These are phyloP conservation scores for Onychomys arenicola DNA, from an alignment of 2,797 vertebrate species.

Conservation along the genomic window DNA sequence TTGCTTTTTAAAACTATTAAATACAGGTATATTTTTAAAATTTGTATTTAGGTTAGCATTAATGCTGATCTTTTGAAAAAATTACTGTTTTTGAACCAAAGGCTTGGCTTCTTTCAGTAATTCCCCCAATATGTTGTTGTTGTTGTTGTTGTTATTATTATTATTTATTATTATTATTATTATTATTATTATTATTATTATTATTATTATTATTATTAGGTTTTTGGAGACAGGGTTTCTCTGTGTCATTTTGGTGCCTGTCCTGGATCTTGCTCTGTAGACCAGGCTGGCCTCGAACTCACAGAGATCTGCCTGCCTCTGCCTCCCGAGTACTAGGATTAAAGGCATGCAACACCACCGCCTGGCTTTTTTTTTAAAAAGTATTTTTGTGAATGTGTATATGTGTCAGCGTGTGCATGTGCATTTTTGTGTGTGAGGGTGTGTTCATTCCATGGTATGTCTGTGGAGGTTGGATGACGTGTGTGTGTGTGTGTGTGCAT, in stretches of 20 bases:
- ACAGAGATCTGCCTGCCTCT: too few relatives aligned
- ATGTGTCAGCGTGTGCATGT: not conserved
- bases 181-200: too few relatives aligned
- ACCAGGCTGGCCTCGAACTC: too few relatives aligned
- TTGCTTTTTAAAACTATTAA: not conserved
- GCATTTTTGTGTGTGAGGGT: not conserved
- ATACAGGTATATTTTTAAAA: slow-evolving; percentile 32
- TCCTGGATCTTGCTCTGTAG: too few relatives aligned
- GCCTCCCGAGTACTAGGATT: too few relatives aligned
- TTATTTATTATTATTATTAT: too few relatives aligned
- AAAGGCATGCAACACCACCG: too few relatives aligned
- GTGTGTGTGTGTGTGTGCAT: not conserved
- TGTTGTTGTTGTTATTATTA: too few relatives aligned
- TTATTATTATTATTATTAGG: too few relatives aligned
- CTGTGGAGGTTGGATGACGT: not conserved
- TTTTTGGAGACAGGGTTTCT: too few relatives aligned
- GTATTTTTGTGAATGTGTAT: not conserved
- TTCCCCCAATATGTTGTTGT: slow-evolving; percentile 5
- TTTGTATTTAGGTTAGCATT: slow-evolving; percentile 35
- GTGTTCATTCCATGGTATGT: not conserved
- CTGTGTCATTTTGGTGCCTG: too few relatives aligned
- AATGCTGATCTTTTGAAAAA: slow-evolving; percentile 51
- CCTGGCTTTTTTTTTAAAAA: not conserved
- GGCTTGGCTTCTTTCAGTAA: slow-evolving; percentile 18
- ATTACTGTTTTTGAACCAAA: slow-evolving; percentile 15